Evolutionary conservation across 2,797 vertebrate species (phyloP), one percentile per base, ranked within the genome.

Genomic region (Lindbergichthys nudifrons): DNA sequence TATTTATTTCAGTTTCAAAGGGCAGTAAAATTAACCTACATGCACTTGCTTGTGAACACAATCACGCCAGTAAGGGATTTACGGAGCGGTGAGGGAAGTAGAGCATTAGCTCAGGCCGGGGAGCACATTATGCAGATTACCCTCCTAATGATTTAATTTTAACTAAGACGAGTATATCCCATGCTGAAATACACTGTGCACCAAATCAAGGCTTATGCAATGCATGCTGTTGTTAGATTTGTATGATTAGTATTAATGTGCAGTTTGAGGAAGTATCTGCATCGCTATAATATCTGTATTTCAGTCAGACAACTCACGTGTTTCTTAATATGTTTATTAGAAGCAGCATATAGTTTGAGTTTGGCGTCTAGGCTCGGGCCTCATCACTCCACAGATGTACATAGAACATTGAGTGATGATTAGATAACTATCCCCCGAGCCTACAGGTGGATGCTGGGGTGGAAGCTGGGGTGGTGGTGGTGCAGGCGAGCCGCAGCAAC

Each of bases 41-140:
- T 66, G 43, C 12, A 21, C 21, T 30, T 46, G 50, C 21, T 50
- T 62, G 32, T 54, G 45, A 4, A 45, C 39, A 59, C 16, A 18
- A 36, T 48, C 19, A 65, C 0, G 5, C 46, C 51, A 52, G 11
- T 10, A n/a, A 45, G 1, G 65, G 43, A 73, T 74, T 80, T 65
- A 2, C 11, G 30, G 13, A 66, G 41, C 6, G 46, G 36, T 26
- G 50, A 54, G 30, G 32, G 21, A 50, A 46, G 19, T 0, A 70
- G 13, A 36, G 42, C n/a, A 61, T 73, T 58, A 60, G 0, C 19
- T 70, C 57, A 53, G 32, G 7, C 32, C 9, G 32, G 30, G 7
- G 32, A 36, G 32, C 32, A 36, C 32, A 36, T 36, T 36, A 36
- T 36, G 32, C 45, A 61, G 7, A 46, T 52, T 14, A 54, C 41